Evolutionary conservation across 2,113 vertebrate genomes (phyloP).

Genomic region (Carassius carassius): DNA sequence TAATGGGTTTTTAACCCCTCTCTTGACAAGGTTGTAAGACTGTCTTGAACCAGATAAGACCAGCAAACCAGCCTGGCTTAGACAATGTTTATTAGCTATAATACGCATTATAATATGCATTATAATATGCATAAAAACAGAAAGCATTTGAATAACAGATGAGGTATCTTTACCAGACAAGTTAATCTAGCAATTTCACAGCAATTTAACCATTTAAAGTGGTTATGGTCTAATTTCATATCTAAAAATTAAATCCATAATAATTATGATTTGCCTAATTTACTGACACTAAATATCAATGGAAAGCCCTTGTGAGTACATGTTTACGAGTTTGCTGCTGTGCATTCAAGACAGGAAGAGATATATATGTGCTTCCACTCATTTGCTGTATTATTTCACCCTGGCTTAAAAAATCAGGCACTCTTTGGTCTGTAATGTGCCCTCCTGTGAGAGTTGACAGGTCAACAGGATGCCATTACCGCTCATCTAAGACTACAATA

Average conservation of each 20-base stretch:
- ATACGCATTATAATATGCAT: neutral
- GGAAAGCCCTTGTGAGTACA: neutral
- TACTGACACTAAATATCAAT: neutral
- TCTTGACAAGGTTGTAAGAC: neutral
- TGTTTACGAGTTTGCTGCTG: neutral
- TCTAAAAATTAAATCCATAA: neutral
- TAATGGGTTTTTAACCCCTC: neutral
- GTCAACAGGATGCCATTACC: constrained; percentile 47
- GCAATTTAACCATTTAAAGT: neutral
- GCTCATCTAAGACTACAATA: constrained; percentile 26
- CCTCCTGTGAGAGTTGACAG: neutral
- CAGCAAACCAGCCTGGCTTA: neutral
- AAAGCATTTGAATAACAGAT: neutral
- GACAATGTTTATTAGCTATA: neutral
- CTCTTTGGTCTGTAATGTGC: neutral
- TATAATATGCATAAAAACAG: neutral
- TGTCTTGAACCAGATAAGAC: neutral
- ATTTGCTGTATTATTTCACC: neutral
- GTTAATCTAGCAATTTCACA: neutral
- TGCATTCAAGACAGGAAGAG: neutral
- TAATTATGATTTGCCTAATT: neutral
- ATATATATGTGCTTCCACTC: neutral
- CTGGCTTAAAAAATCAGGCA: neutral
- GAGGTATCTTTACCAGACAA: neutral
- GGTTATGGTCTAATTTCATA: neutral